Percentiles rank a stretch among this genome's conserved stretches.
phyloP scores from a whole-genome alignment of 2,113 vertebrate species.

The Phyllostomus discolor region DNA sequence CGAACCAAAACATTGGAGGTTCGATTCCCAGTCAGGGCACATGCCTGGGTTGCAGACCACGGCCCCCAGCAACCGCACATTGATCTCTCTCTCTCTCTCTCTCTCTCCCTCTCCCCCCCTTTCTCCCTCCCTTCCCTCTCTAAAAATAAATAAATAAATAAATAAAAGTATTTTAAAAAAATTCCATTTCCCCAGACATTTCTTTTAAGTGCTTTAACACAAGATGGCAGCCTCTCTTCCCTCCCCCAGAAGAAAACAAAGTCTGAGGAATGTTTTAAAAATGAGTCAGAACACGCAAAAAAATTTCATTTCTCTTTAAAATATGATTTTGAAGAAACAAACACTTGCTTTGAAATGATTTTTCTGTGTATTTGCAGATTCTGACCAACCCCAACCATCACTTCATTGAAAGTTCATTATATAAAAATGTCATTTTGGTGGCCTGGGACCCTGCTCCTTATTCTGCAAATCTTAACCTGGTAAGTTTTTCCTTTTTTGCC shows the following conservation, averaged over 20 bases:
- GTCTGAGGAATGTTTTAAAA: not conserved
- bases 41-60: too few relatives aligned
- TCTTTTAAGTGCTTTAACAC: not conserved
- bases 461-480: conserved; percentile 91
- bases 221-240: not conserved
- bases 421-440: conserved; percentile 93
- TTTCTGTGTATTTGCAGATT: conserved; percentile 84
- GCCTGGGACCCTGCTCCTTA: conserved; percentile 99
- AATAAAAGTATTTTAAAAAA: not conserved
- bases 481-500: conserved; percentile 71
- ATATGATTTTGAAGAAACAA: not conserved
- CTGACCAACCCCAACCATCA: conserved; percentile 90
- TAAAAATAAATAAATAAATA: too few relatives aligned
- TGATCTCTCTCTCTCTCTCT: too few relatives aligned
- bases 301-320: not conserved
- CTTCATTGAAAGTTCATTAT: conserved; percentile 92
- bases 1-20: too few relatives aligned
- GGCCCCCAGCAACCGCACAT: too few relatives aligned
- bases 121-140: too few relatives aligned
- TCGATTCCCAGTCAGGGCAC: too few relatives aligned
- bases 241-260: not conserved
- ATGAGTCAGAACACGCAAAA: not conserved
- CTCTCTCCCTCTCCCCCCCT: too few relatives aligned
- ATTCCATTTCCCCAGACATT: not conserved
- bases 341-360: not conserved